phyloP scores from a whole-genome alignment of 2,797 vertebrate genomes.

The Argentina silus region DNA sequence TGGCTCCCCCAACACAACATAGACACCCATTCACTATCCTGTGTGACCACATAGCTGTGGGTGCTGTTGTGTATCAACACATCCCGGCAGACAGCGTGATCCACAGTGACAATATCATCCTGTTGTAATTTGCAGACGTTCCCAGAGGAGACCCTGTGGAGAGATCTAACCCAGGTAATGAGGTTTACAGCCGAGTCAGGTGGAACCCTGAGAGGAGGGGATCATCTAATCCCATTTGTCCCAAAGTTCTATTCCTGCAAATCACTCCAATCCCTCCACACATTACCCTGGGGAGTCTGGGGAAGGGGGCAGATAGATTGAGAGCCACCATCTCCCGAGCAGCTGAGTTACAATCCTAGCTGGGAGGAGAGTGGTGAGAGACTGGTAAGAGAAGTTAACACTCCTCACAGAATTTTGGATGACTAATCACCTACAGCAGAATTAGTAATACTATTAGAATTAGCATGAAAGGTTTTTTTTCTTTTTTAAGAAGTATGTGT shows the following conservation, averaged over 20 bases:
- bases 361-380: not conserved
- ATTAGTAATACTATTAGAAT: no score
- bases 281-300: slow-evolving; percentile 48
- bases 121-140: slow-evolving; percentile 33
- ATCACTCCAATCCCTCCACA: slow-evolving; percentile 44
- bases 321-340: not conserved
- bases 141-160: slow-evolving; percentile 24
- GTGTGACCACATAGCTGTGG: not conserved
- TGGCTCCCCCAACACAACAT: no score
- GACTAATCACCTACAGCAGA: no score
- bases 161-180: slow-evolving; percentile 53
- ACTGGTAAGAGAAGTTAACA: no score
- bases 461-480: no score
- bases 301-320: slow-evolving; percentile 1
- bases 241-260: slow-evolving; percentile 63
- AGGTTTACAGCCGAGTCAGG: slow-evolving; percentile 44
- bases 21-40: no score
- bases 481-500: no score
- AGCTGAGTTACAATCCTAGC: not conserved
- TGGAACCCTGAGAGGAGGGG: slow-evolving; percentile 30
- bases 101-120: slow-evolving; percentile 56
- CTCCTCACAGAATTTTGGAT: no score
- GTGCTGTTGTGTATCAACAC: not conserved
- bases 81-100: slow-evolving; percentile 29
- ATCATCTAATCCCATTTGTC: slow-evolving; percentile 68